Base-by-base conservation (phyloP, 2,113 vertebrate species). In the Ageneiosus marmoratus region DNA sequence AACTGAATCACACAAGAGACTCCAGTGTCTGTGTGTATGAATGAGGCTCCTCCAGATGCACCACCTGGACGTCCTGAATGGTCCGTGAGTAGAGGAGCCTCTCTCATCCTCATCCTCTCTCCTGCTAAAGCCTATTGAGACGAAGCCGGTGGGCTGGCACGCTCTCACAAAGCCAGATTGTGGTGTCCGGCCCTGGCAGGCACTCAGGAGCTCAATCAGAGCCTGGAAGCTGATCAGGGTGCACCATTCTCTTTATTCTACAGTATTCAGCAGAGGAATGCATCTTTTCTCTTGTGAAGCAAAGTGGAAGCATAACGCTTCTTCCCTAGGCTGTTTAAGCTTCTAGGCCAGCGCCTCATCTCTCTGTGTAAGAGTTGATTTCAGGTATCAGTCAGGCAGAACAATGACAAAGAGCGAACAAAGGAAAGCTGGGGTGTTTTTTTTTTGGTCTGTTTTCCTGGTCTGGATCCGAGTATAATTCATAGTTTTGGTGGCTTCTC, bases 61-160 rank as follows among this genome's bases (percentile, higher is more conserved):
- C 65, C 83, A 84, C 83, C 83, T 84, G 75, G 63, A 50, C 27
- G 58, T 77, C 53, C 51, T 85, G 79, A 87, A 85, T 84, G 83
- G 80, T 55, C 32, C 18, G 16, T 12, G 80, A 77, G 69, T 69
- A 79, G 65, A 79, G 80, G 48, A 60, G 70, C 34, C 41, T 62
- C 83, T 81, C 77, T 87, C 79, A 78, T 79, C 63, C 75, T 79
- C 75, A 69, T 83, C 80, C 80, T 82, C 77, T 84, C 56, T 58
- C 67, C 76, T 77, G 67, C 83, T 79, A 50, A 50, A 41, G 78
- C 58, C 83, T 73, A 79, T 84, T 84, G 76, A 79, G 76, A 50
- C 2, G 63, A 79, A 46, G 34, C 76, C 44, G 67, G 76, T 65
- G 83, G 78, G 80, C 83, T 82, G 83, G 67, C 72, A 80, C 56